Evolutionary conservation across 2,797 vertebrate genomes (phyloP).

Genomic region (Momotus momota): DNA sequence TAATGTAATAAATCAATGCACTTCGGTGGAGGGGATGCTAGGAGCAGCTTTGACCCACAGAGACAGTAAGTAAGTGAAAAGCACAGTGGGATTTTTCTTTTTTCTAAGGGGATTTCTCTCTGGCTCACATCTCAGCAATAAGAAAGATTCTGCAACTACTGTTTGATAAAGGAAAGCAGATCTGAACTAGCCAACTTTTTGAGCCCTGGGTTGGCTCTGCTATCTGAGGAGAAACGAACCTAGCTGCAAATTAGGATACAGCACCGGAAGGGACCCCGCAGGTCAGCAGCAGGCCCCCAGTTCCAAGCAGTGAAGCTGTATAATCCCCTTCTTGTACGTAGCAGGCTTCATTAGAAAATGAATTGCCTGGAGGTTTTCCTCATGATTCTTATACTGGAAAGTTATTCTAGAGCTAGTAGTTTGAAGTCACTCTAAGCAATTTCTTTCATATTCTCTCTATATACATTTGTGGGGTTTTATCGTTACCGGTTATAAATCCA

Average conservation of each 20-base stretch:
- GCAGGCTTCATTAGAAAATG: slow-evolving; percentile 52
- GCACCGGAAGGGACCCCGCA: slow-evolving; percentile 4
- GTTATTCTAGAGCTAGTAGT: slow-evolving; percentile 30
- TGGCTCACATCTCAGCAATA: slow-evolving; percentile 8
- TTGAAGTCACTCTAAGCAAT: slow-evolving; percentile 34
- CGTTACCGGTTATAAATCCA: neutral
- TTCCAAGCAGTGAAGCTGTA: slow-evolving; percentile 1
- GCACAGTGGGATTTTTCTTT: neutral
- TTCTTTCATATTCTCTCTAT: neutral
- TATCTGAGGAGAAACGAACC: slow-evolving; percentile 59
- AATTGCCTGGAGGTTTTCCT: slow-evolving; percentile 50
- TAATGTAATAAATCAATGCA: neutral
- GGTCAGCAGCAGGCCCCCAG: slow-evolving; percentile 26
- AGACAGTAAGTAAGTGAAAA: slow-evolving; percentile 25
- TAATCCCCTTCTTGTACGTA: slow-evolving; percentile 33
- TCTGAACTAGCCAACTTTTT: slow-evolving; percentile 36
- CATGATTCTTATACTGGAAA: neutral
- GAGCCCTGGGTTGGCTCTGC: slow-evolving; percentile 13
- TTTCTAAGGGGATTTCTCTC: slow-evolving; percentile 10
- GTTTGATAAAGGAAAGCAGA: slow-evolving; percentile 33
- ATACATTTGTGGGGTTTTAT: neutral
- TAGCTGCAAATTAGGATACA: slow-evolving; percentile 50
- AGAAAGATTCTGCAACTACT: slow-evolving; percentile 17
- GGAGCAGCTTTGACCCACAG: neutral
- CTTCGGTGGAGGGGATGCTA: neutral